phyloP scores from a whole-genome alignment of 2,113 vertebrate genomes.

The Aptenodytes patagonicus region DNA sequence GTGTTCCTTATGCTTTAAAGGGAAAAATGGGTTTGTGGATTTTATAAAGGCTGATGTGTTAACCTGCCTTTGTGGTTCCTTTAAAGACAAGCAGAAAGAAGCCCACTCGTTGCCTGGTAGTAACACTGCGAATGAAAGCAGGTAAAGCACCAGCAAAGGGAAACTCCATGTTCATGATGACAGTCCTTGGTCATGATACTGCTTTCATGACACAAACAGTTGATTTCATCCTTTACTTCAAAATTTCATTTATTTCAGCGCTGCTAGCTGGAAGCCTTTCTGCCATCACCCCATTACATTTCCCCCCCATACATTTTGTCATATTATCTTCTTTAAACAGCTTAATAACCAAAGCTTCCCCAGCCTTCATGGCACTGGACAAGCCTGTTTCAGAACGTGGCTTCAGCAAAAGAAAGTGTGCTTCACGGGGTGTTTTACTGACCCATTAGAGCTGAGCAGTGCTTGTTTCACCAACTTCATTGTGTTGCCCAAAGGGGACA shows the following conservation, averaged over 20 bases:
- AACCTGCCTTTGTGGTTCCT: neutral
- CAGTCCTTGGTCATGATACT: neutral
- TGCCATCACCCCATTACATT: neutral
- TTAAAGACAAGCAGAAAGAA: neutral
- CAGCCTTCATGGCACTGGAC: neutral
- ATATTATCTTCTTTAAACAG: neutral
- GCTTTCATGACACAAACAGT: neutral
- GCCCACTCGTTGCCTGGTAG: neutral
- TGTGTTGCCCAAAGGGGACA: neutral
- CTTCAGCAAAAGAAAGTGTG: neutral
- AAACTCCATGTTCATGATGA: neutral
- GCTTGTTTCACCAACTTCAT: neutral
- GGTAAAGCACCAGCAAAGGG: neutral
- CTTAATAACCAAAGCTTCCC: neutral
- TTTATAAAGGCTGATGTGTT: conserved; percentile 35
- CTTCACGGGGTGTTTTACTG: neutral
- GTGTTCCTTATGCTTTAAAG: conserved; percentile 28
- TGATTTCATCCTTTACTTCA: neutral
- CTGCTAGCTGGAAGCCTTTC: neutral
- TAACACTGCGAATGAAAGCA: neutral
- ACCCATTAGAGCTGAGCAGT: neutral
- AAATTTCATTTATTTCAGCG: neutral
- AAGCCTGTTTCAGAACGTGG: neutral
- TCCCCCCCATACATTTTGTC: neutral
- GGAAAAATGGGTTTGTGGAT: conserved; percentile 39